phyloP scores from a whole-genome alignment of 2,888 invertebrate species.

The Pandemis corylana region DNA sequence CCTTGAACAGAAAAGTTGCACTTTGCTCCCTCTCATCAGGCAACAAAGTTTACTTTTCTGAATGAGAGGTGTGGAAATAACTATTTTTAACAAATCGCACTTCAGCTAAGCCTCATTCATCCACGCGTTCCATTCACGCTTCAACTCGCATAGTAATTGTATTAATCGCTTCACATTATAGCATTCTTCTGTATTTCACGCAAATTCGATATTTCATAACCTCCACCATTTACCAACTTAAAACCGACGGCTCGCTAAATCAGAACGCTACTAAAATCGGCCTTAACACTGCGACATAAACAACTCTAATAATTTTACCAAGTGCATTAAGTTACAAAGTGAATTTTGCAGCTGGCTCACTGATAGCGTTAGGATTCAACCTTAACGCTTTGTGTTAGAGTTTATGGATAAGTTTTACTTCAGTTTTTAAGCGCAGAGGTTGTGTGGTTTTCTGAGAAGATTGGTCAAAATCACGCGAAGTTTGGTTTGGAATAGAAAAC shows the following conservation, averaged over 20 bases:
- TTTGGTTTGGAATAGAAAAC: constrained; percentile 8
- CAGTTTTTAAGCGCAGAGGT: not conserved
- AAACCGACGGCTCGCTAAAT: not conserved
- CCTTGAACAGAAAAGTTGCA: no score
- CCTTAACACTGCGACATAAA: not conserved
- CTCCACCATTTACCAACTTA: not conserved
- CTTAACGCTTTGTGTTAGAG: not conserved
- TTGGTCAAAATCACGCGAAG: constrained; percentile 23
- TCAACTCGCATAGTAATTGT: constrained; percentile 16
- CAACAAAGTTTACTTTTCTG: no score
- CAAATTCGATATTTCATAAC: constrained; percentile 23
- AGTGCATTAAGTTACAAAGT: not conserved
- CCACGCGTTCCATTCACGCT: constrained; percentile 9
- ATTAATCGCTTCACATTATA: constrained; percentile 12
- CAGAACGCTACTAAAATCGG: not conserved
- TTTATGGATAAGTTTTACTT: no score
- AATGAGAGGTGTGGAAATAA: no score
- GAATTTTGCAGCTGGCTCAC: not conserved
- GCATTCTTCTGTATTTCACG: constrained; percentile 27
- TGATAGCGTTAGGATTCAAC: not conserved
- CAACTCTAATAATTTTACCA: not conserved
- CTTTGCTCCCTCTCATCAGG: no score
- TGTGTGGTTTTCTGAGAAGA: constrained; percentile 12
- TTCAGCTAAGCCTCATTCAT: not conserved
- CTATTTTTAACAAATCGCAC: no score